These are phyloP conservation scores for Apogon hyalosoma DNA, from an alignment of 2,797 vertebrate species.

Conservation along the genomic window DNA sequence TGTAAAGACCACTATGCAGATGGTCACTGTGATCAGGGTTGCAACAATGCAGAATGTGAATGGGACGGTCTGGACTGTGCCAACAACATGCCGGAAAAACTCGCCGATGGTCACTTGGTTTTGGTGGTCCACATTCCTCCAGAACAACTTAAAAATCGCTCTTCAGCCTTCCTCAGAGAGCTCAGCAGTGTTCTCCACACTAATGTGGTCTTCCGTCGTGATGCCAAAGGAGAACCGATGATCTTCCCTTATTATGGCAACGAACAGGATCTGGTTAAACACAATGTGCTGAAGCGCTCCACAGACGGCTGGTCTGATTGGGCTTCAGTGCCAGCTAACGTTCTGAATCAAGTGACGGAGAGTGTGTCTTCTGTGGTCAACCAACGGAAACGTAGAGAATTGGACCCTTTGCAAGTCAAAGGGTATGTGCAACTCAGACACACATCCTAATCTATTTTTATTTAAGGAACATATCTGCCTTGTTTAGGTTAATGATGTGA, in stretches of 20 bases:
- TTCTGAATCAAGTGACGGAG: conserved; percentile 85
- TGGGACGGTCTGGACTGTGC: conserved; percentile 99
- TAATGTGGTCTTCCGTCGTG: conserved; percentile 94
- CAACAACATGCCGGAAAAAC: conserved; percentile 92
- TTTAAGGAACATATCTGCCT: background rate
- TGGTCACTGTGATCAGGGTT: conserved; percentile 97
- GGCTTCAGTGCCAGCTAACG: conserved; percentile 77
- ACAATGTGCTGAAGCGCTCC: conserved; percentile 91
- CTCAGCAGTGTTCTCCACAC: conserved; percentile 97
- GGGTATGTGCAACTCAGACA: conserved; percentile 60
- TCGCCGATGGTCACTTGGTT: conserved; percentile 92
- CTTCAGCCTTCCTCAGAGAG: conserved; percentile 92
- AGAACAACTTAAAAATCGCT: conserved; percentile 91
- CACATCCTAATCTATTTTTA: background rate
- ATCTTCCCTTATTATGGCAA: conserved; percentile 95
- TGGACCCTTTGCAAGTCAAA: conserved; percentile 91
- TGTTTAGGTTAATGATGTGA: no score
- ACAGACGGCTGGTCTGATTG: conserved; percentile 85
- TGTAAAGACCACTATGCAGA: conserved; percentile 98
- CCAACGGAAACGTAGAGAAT: conserved; percentile 87
- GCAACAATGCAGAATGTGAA: conserved; percentile 96
- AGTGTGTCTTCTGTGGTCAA: conserved; percentile 79
- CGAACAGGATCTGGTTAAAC: conserved; percentile 93
- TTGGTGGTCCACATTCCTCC: conserved; percentile 93
- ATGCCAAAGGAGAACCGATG: conserved; percentile 90